Evolutionary conservation across 2,888 invertebrate genomes (phyloP).

Genomic region (Crioceris asparagi): DNA sequence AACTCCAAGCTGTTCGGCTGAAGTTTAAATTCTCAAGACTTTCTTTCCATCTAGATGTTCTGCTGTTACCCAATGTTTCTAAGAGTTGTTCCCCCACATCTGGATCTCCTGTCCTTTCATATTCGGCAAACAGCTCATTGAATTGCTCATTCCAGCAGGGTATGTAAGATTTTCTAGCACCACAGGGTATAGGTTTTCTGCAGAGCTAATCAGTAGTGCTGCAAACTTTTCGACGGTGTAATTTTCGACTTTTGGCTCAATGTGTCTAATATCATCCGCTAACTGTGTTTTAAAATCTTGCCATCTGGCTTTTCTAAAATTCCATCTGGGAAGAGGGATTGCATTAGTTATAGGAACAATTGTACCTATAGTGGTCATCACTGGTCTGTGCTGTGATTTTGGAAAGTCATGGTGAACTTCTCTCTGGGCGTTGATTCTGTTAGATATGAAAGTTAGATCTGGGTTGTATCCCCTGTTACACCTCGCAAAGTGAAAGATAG

Average conservation of each 20-base stretch:
- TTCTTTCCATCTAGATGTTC: too few species aligned
- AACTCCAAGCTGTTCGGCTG: too few species aligned
- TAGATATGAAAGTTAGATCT: conserved; percentile 3
- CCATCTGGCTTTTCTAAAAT: background rate
- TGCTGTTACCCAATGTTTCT: too few species aligned
- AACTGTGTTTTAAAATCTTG: too few species aligned
- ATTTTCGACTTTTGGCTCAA: conserved; percentile 1
- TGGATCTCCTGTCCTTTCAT: too few species aligned
- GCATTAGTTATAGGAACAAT: conserved; percentile 1
- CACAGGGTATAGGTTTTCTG: background rate
- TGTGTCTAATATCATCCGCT: conserved; percentile 1
- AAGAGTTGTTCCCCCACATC: too few species aligned
- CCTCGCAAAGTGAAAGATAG: conserved; percentile 1
- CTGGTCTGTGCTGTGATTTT: conserved; percentile 4
- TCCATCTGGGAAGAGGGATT: conserved; percentile 3
- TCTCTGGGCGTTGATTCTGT: background rate
- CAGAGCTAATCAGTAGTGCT: background rate
- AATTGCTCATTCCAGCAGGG: background rate
- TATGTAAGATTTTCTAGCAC: background rate
- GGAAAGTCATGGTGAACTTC: conserved; percentile 1
- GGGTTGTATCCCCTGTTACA: conserved; percentile 4
- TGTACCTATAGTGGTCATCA: conserved; percentile 2
- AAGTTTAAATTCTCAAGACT: too few species aligned
- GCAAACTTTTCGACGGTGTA: conserved; percentile 4
- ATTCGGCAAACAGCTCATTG: too few species aligned